Evolutionary conservation across 2,797 vertebrate genomes (phyloP).

Genomic region (Gadopsis bispinosus): DNA sequence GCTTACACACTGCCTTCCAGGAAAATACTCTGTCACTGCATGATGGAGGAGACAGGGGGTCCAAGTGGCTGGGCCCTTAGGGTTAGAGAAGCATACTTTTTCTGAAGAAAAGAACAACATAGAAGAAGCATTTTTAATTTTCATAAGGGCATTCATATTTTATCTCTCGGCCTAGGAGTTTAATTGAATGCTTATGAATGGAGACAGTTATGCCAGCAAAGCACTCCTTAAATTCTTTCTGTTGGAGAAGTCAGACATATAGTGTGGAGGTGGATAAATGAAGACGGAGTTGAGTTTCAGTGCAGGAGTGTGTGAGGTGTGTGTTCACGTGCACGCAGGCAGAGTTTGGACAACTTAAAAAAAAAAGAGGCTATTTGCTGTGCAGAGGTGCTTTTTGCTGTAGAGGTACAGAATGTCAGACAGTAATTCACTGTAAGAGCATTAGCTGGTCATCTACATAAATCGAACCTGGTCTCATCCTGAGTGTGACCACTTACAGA

Average conservation of each 20-base stretch:
- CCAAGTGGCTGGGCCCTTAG: constrained; percentile 4
- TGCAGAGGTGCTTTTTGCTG: constrained; percentile 34
- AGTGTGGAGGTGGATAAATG: constrained; percentile 46
- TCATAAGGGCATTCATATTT: constrained; percentile 62
- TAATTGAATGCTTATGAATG: constrained; percentile 66
- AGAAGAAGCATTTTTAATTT: constrained; percentile 56
- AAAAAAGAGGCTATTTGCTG: constrained; percentile 9
- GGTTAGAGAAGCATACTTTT: constrained; percentile 33
- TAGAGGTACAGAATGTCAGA: constrained; percentile 60
- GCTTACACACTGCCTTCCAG: constrained; percentile 72
- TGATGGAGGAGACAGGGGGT: constrained; percentile 55
- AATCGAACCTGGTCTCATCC: constrained; percentile 67
- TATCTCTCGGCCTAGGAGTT: constrained; percentile 43
- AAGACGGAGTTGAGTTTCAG: constrained; percentile 45
- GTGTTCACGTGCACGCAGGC: constrained; percentile 5
- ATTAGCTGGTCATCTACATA: constrained; percentile 64
- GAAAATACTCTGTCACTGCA: constrained; percentile 68
- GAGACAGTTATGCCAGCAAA: constrained; percentile 69
- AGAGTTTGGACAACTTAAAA: constrained; percentile 25
- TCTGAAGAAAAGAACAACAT: constrained; percentile 17
- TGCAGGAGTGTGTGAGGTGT: constrained; percentile 12
- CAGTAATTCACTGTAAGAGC: constrained; percentile 63
- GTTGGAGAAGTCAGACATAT: constrained; percentile 52
- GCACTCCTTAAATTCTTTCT: constrained; percentile 72
- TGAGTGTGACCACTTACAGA: constrained; percentile 63